Evolutionary conservation across 1,140 invertebrate species (phyloP), one percentile per base, ranked within the genome.

Genomic region (Drosophila lacertosa): DNA sequence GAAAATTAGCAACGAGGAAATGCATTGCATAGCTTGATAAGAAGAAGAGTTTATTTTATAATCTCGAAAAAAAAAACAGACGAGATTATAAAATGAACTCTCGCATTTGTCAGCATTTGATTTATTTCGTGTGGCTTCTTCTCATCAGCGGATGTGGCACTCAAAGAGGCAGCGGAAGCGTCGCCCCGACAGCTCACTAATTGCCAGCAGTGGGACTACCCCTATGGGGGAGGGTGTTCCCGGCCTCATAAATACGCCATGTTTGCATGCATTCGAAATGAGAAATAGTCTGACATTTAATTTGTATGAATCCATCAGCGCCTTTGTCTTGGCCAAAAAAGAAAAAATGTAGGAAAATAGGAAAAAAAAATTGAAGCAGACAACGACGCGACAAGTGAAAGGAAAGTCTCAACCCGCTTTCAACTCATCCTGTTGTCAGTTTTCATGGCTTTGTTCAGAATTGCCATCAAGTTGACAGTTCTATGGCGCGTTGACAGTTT

Each of bases 381-480:
- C 66, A 48, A 39, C 35, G 58, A 59, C 33, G 66, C 60, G 75
- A 75, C 74, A 68, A 76, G 69, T 73, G 69, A 58, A 67, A 62
- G 57, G 40, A 26, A 51, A 45, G 50, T 16, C 50, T 33, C 42
- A 15, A 15, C 24, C 9, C 40, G 40, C 22, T 7, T 48, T 4
- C 20, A 22, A 29, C 62, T 58, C 51, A 55, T 71, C 47, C 60
- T 42, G 26, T 60, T 86, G 59, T 26, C 73, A 55, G 66, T 68
- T 89, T 89, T 89, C 74, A 86, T 78, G 67, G 77, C 86, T 78
- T 78, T 86, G 77, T 82, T 86, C 74, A 81, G 60, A 89, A 89
- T 82, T 86, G 80, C 80, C 86, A 90, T 89, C 88, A 89, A 89
- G 86, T 89, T 89, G 86, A 89, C 86, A 90, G 86, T 89, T 89